Percentiles rank a stretch among this genome's conserved stretches.
phyloP scores from a whole-genome alignment of 2,113 vertebrate species.

The Rattus rattus region DNA sequence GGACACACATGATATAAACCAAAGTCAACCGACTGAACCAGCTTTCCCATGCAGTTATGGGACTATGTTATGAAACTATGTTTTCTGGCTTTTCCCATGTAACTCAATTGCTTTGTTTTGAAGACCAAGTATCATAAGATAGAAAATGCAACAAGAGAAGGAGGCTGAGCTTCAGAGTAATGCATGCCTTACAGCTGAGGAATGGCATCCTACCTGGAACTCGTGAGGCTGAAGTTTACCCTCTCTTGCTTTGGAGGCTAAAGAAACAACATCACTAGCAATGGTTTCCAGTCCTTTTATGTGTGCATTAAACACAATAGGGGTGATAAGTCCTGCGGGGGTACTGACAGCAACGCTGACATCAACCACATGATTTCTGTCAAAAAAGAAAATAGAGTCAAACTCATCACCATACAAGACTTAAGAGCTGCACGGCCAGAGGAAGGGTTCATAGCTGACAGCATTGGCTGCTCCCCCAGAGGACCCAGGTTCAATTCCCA shows the following conservation, averaged over 20 bases:
- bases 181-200: neutral
- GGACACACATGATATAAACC: neutral
- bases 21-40: slow-evolving; percentile 19
- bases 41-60: neutral
- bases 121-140: neutral
- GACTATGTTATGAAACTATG: neutral
- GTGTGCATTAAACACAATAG: slow-evolving; percentile 98
- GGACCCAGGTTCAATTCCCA: neutral
- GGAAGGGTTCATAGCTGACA: neutral
- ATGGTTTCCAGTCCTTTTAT: slow-evolving; percentile 95
- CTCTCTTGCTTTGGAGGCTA: slow-evolving; percentile 94
- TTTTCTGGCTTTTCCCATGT: slow-evolving; percentile 38
- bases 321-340: slow-evolving; percentile 95
- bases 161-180: slow-evolving; percentile 26
- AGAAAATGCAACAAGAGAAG: slow-evolving; percentile 42
- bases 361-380: slow-evolving; percentile 97
- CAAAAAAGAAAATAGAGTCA: slow-evolving; percentile 64
- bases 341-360: slow-evolving; percentile 96
- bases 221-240: slow-evolving; percentile 98
- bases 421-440: neutral
- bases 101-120: slow-evolving; percentile 45
- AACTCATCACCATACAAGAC: neutral
- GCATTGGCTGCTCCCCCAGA: neutral
- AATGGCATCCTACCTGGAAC: slow-evolving; percentile 92
- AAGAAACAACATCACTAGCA: slow-evolving; percentile 90